Conservation (phyloP, 53 echinoderm and acorn worm species). For the Glandiceps talaboti region DNA sequence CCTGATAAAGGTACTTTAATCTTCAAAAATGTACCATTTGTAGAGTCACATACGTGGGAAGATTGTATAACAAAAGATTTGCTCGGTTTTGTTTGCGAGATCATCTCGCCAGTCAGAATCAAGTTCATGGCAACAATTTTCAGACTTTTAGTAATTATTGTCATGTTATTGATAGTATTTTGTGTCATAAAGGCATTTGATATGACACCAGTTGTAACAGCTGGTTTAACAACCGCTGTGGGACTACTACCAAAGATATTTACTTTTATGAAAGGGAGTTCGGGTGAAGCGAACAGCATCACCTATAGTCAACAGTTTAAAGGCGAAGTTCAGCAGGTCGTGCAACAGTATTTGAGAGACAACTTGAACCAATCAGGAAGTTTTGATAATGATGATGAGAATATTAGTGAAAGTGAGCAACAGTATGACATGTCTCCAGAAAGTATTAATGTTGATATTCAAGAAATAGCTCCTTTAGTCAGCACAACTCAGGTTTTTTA, state of each 20-base stretch:
- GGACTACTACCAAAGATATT: not conserved
- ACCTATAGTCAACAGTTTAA: too few species aligned
- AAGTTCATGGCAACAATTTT: not conserved
- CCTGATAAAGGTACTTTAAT: too few species aligned
- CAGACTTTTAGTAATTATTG: not conserved
- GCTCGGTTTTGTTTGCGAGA: not conserved
- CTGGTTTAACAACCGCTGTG: not conserved
- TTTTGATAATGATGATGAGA: too few species aligned
- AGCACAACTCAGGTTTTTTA: too few species aligned
- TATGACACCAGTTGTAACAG: not conserved
- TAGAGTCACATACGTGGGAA: not conserved
- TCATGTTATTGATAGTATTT: not conserved
- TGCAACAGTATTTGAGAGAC: too few species aligned
- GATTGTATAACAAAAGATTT: not conserved
- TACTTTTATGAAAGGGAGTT: not conserved
- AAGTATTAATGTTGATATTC: too few species aligned
- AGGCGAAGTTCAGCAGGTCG: too few species aligned
- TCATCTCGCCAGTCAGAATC: not conserved
- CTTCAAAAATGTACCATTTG: not conserved
- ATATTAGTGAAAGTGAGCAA: too few species aligned
- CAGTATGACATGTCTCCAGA: too few species aligned
- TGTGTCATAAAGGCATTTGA: not conserved
- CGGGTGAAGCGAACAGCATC: too few species aligned
- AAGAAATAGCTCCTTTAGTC: too few species aligned
- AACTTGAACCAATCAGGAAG: too few species aligned